These are phyloP conservation scores for Trigoniulus corallinus DNA, from an alignment of 1,140 invertebrate genomes.

Conservation along the genomic window DNA sequence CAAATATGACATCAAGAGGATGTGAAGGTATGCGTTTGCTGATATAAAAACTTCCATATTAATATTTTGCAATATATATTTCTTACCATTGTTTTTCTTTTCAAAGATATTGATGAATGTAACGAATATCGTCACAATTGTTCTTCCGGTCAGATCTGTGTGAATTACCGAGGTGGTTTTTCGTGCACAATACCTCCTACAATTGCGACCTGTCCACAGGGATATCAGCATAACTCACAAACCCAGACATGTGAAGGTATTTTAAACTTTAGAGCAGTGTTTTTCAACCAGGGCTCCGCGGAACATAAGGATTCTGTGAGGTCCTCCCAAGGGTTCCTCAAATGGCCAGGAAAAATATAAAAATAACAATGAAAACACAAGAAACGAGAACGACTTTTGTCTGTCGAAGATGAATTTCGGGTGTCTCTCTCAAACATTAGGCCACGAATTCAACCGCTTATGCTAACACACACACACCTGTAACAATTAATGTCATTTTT, in stretches of 20 bases:
- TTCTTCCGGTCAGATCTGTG: slow-evolving; percentile 18
- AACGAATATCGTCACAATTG: slow-evolving; percentile 21
- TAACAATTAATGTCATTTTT: too few relatives aligned
- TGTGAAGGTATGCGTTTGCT: slow-evolving; percentile 3
- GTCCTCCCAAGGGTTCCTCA: too few relatives aligned
- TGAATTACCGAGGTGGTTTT: slow-evolving; percentile 26
- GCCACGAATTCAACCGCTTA: too few relatives aligned
- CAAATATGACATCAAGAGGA: neutral
- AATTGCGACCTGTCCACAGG: slow-evolving; percentile 16
- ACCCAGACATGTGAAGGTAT: slow-evolving; percentile 21
- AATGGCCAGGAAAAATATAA: too few relatives aligned
- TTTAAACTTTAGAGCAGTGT: too few relatives aligned
- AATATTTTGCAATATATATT: neutral
- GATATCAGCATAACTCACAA: slow-evolving; percentile 15
- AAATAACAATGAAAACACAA: too few relatives aligned
- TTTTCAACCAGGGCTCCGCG: too few relatives aligned
- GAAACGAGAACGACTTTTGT: too few relatives aligned
- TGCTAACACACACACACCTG: too few relatives aligned
- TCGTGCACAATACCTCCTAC: slow-evolving; percentile 17
- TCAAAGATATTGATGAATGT: slow-evolving; percentile 28
- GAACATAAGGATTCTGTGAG: too few relatives aligned
- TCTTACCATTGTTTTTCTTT: slow-evolving; percentile 2
- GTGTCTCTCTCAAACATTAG: too few relatives aligned
- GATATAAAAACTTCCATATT: neutral
- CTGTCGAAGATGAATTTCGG: too few relatives aligned